Base-by-base conservation (phyloP, 2,113 vertebrate genomes). In the Sapayoa aenigma region DNA sequence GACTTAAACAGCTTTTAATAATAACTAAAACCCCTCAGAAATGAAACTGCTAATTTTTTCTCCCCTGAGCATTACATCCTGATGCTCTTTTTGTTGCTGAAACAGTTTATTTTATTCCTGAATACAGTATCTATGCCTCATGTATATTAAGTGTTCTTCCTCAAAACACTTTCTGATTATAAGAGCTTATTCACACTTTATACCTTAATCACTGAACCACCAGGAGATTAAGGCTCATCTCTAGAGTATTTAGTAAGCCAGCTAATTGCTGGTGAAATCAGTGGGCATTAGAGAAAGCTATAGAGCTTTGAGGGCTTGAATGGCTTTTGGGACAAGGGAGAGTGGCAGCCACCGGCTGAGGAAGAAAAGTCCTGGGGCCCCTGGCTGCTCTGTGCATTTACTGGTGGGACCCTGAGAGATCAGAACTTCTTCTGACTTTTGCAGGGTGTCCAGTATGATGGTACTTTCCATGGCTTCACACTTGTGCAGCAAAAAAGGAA, bases 201-300 rank as follows among this genome's bases (percentile, higher is more conserved):
- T 49, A 41, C 74, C 31, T 50, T 73, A 90, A 86, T 88, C 75
- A 84, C 50, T 59, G 67, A 60, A 46, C 65, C 81, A 49, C 71
- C 35, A 47, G 39, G 75, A 94, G 96, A 84, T 91, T 87, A 91
- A 74, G 69, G 77, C 63, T 87, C 63, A 50, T 92, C 93, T 95
- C 86, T 14, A 12, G 93, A 69, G 89, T 16, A 53, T 86, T 92
- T 46, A 66, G 76, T 80, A 92, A 92, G 12, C 59, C 76, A 74
- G 63, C 86, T 95, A 90, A 90, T 88, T 92, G 79, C 0, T 4
- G 30, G 53, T 58, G 59, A 90, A 92, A 76, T 47, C 89, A 69
- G 63, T 18, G 41, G 63, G 91, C 63, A 46, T 90, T 90, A 90
- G 72, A 39, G 79, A 50, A 91, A 83, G 44, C 71, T 60, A 1